Evolutionary conservation across 2,797 vertebrate genomes (phyloP), one percentile per base, ranked within the genome.

Genomic region (Muraenolepis orangiensis): DNA sequence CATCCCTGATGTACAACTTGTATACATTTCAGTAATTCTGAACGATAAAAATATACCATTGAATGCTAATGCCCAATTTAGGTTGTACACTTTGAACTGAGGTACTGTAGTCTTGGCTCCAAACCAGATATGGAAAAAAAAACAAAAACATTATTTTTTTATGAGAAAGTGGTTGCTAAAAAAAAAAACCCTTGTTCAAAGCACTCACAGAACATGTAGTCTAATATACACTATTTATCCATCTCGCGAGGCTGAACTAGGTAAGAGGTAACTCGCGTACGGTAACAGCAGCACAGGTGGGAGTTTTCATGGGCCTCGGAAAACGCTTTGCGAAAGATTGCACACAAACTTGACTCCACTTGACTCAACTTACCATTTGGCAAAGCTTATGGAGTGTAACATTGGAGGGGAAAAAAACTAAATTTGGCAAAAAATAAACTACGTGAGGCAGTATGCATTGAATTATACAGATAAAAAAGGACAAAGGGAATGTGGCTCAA

Each of bases 181-280:
- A 76, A 67, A 4, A 34, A 26, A 26, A 64, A 26, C 57, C 23
- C 23, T n/a, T 26, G 23, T 26, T 26, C 23, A 30, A 67, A 30
- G 28, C 26, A 67, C 66, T 31, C 1, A 16, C 6, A 5, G 28
- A 67, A 29, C 14, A 31, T n/a, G n/a, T 31, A 75, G 73, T 80
- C 36, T 73, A 12, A 26, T 11, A 26, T 26, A 64, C n/a, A n/a
- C 57, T 64, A 26, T 64, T 23, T 23, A 23, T 64, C 57, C 57
- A 78, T 29, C 71, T 74, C 42, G 86, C 76, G 76, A 66, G 80
- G 69, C 69, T 73, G 66, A 72, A 86, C 78, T 75, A 83, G 79
- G 82, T 69, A 78, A 86, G 93, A 93, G 92, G 93, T 93, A 93
- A 93, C 84, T 80, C 83, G 92, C 83, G 87, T 88, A 91, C 89